Base-by-base conservation (phyloP, 2,888 invertebrate species). In the Nemotelus pantherinus region DNA sequence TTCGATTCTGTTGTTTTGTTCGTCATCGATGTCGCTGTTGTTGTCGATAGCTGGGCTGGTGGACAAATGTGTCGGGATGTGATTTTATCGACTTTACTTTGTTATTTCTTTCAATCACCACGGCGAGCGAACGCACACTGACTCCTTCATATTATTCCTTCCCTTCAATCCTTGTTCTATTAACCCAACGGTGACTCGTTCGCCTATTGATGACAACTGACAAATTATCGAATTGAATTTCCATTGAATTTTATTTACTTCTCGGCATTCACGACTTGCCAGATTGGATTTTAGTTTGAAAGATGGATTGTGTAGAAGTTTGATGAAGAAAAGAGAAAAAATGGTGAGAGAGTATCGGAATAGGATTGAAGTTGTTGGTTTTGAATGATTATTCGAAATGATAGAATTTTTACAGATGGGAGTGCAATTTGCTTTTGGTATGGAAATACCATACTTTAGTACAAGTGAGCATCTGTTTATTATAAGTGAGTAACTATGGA, bases 191-290 rank as follows among this genome's bases (percentile, higher is more conserved):
- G 25, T 63, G 41, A n/a, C 39, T 63, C 63, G 39, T 3, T 58
- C 39, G 5, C 25, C 58, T 50, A 68, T 68, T 50, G 68, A 68
- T 68, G 68, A 68, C 68, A 68, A 68, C 68, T 68, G 68, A 68
- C 68, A 68, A 68, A 68, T 68, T 68, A 68, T 68, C 68, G 68
- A 68, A 68, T 68, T 68, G 48, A 68, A 68, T 68, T 68, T 68
- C 68, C 50, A 68, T 68, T 50, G 68, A 68, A 68, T 45, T 68
- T 68, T 68, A 68, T 68, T 50, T 68, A 68, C 50, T 68, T 39
- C 50, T 53, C 68, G 53, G 39, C 68, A 47, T 68, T 68, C 53
- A 68, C 68, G 68, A 68, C 50, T 48, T 47, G 9, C 68, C 68
- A n/a, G 68, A 39, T 50, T 63, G 6, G 25, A 25, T 25, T 25